A percentile compares a stretch with the other conserved stretches of the same genome.
Conservation (phyloP, 2,113 vertebrate genomes). For the Steatornis caripensis region DNA sequence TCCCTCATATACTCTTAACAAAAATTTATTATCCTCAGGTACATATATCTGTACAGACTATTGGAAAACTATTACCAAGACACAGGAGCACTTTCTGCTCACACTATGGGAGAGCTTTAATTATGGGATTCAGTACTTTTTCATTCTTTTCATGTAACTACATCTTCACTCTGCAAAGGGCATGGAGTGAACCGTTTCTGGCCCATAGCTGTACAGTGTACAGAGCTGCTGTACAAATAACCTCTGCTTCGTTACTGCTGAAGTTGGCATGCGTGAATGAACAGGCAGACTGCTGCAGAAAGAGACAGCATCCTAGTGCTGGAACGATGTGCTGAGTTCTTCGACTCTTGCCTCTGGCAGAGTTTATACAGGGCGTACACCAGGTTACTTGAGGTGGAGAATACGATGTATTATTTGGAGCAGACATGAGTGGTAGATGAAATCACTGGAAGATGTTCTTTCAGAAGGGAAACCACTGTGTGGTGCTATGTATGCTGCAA, state of each 20-base stretch:
- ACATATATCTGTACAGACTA: neutral
- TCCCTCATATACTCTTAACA: neutral
- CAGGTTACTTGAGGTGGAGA: neutral
- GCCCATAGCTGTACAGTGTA: neutral
- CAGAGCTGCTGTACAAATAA: rapidly evolving
- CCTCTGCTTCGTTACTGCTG: rapidly evolving
- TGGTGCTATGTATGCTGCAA: neutral
- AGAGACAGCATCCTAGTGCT: rapidly evolving
- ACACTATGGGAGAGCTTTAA: neutral
- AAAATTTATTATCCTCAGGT: neutral
- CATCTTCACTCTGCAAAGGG: neutral
- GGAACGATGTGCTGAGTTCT: neutral
- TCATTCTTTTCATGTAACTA: neutral
- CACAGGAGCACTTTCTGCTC: neutral
- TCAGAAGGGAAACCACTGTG: neutral
- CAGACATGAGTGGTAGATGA: neutral
- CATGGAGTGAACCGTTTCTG: neutral
- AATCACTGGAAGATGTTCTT: neutral
- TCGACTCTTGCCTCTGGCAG: neutral
- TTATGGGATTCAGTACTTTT: neutral
- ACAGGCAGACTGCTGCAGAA: neutral
- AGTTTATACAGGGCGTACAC: neutral
- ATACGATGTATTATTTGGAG: neutral
- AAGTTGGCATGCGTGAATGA: neutral
- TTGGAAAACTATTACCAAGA: neutral